These are phyloP conservation scores for Rhinolophus ferrumequinum DNA, from an alignment of 2,113 vertebrate species.

Conservation along the genomic window DNA sequence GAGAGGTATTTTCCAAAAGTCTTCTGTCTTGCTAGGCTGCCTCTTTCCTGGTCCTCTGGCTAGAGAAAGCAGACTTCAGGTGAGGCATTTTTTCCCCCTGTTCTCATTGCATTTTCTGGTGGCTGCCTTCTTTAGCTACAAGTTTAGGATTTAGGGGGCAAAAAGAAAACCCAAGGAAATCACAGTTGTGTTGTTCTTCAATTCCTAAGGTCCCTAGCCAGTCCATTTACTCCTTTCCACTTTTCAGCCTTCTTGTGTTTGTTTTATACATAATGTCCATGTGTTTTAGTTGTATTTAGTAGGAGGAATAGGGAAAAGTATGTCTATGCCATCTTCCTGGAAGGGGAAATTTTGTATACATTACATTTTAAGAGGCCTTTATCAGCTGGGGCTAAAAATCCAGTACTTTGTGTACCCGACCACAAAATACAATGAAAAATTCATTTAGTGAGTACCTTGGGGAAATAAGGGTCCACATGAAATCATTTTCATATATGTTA, in stretches of 20 bases:
- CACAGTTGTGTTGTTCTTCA: neutral
- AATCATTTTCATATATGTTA: constrained; percentile 45
- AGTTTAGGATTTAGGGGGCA: neutral
- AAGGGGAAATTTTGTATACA: neutral
- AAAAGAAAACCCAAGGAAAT: constrained; percentile 11
- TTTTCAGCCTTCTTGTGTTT: neutral
- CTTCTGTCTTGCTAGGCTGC: neutral
- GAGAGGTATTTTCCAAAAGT: constrained; percentile 6
- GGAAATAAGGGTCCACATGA: constrained; percentile 52
- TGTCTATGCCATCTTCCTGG: neutral
- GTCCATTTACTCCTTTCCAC: neutral
- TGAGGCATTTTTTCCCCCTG: neutral
- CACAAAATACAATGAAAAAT: constrained; percentile 58
- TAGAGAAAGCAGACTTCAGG: neutral
- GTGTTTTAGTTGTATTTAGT: neutral
- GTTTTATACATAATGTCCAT: neutral
- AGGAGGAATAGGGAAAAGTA: neutral
- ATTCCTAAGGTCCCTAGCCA: neutral
- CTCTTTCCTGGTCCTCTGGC: neutral
- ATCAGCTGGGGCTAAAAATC: constrained; percentile 19
- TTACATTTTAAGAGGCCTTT: constrained; percentile 22
- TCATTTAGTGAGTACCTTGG: constrained; percentile 36
- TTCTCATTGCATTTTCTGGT: neutral
- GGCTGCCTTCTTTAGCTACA: neutral
- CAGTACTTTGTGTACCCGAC: neutral